These are phyloP conservation scores for Eonycteris spelaea DNA, from an alignment of 2,113 vertebrate genomes.

Conservation along the genomic window DNA sequence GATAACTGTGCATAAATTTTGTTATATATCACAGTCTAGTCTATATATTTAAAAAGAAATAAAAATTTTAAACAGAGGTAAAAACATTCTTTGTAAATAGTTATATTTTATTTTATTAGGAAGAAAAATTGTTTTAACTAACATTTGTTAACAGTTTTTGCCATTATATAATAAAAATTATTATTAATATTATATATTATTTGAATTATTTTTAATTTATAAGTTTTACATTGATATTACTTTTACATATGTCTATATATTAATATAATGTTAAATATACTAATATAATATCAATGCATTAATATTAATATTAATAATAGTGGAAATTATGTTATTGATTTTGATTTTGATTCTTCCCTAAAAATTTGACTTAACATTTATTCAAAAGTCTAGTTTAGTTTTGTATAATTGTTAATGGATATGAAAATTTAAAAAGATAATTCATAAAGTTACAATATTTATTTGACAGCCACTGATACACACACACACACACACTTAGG, in stretches of 20 bases:
- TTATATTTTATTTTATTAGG: not conserved
- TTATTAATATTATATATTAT: not conserved
- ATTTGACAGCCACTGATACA: not conserved
- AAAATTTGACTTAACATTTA: not conserved
- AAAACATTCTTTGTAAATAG: not conserved
- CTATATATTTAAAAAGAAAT: not conserved
- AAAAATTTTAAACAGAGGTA: not conserved
- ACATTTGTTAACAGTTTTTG: not conserved
- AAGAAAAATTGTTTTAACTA: not conserved
- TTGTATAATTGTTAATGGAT: not conserved
- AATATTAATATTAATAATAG: not conserved
- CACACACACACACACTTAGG: not conserved
- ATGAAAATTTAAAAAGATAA: not conserved
- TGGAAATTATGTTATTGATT: not conserved
- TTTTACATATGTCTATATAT: not conserved
- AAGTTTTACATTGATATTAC: not conserved
- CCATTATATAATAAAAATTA: not conserved
- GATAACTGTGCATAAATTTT: not conserved
- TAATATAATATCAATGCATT: no score
- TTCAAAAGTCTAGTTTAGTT: not conserved
- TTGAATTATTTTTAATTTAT: not conserved
- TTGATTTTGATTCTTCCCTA: not conserved
- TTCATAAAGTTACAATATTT: not conserved
- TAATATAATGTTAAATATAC: no score
- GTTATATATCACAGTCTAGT: not conserved